These are phyloP conservation scores for Ceratina japonica DNA, from an alignment of 1,140 invertebrate species.

Conservation along the genomic window DNA sequence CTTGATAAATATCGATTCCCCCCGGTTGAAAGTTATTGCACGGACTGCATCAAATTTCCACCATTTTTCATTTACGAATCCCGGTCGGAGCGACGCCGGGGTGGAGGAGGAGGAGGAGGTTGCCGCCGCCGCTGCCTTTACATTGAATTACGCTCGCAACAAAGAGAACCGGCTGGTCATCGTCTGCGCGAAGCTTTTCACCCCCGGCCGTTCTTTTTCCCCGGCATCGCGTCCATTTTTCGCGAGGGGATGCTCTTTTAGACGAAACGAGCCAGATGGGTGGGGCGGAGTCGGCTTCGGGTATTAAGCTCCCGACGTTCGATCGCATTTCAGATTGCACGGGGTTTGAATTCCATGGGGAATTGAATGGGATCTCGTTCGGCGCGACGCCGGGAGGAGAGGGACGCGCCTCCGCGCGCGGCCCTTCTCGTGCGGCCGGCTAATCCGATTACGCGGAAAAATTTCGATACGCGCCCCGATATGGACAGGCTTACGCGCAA, in stretches of 20 bases:
- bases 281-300: conserved; percentile 35
- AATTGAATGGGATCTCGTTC: conserved; percentile 69
- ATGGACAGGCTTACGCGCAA: conserved; percentile 7
- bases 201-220: background rate
- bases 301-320: conserved; percentile 65
- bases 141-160: conserved; percentile 11
- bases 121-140: too few species aligned
- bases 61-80: background rate
- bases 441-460: conserved; percentile 72
- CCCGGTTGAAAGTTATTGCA: background rate
- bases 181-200: background rate
- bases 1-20: background rate
- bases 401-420: conserved; percentile 21
- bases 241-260: conserved; percentile 38
- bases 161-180: background rate
- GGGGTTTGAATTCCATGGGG: conserved; percentile 62
- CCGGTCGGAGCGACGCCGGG: background rate
- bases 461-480: conserved; percentile 61
- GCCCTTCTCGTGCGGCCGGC: conserved; percentile 56
- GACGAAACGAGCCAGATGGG: conserved; percentile 25
- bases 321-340: conserved; percentile 71
- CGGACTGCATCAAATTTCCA: conserved; percentile 3
- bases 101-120: too few species aligned
- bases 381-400: conserved; percentile 28
- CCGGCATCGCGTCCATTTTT: conserved; percentile 34